Percentiles rank a stretch among this genome's conserved stretches.
Conservation (phyloP, 2,113 vertebrate genomes). For the Menura novaehollandiae region DNA sequence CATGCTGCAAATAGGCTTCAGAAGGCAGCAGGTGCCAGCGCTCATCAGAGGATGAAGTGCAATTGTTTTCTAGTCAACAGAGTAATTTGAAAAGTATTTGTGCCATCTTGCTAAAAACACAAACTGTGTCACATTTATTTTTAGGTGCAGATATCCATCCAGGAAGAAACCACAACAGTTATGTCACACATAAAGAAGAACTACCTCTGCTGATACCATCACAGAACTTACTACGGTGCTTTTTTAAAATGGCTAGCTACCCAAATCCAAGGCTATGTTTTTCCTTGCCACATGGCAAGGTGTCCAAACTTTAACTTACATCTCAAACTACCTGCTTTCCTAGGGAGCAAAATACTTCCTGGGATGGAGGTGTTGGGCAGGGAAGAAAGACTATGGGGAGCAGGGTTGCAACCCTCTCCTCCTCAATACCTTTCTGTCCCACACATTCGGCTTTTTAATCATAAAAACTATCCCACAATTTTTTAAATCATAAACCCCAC, state of each 20-base stretch:
- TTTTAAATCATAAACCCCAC: neutral
- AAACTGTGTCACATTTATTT: slow-evolving; percentile 1
- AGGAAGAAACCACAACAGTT: neutral
- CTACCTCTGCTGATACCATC: neutral
- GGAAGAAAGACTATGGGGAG: neutral
- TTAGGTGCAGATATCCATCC: neutral
- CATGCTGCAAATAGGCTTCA: slow-evolving; percentile 31
- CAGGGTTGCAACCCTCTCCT: neutral
- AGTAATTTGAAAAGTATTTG: slow-evolving; percentile 57
- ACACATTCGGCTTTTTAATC: fast-evolving
- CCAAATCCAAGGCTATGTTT: neutral
- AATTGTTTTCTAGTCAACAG: slow-evolving; percentile 49
- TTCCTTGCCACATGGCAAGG: neutral
- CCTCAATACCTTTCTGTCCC: neutral
- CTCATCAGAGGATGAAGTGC: neutral
- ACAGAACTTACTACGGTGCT: neutral
- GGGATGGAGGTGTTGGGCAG: neutral
- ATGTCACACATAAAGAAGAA: neutral
- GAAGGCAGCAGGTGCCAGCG: slow-evolving; percentile 33
- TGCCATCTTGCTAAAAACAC: slow-evolving; percentile 39
- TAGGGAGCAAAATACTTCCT: neutral
- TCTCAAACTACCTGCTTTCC: neutral
- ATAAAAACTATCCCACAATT: neutral
- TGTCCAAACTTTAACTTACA: neutral
- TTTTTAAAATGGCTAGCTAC: neutral